Evolutionary conservation across 1,140 invertebrate species (phyloP).

Genomic region (Antheraea mylitta): DNA sequence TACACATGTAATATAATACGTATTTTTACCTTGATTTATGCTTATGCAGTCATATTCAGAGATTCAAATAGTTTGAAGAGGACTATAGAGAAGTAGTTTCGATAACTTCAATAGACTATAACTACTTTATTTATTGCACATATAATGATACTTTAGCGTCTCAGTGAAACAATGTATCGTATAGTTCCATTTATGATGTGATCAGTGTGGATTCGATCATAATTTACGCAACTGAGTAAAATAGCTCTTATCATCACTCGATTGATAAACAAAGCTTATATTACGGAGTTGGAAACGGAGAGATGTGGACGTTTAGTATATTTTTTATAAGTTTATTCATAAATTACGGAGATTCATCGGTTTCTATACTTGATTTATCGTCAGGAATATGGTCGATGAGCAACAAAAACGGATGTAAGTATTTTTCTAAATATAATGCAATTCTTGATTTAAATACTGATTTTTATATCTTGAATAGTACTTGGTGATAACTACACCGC

Average conservation of each 20-base stretch:
- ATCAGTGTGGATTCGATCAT: not conserved
- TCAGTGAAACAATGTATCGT: not conserved
- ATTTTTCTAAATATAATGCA: not conserved
- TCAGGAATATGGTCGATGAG: constrained; percentile 54
- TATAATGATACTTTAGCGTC: not conserved
- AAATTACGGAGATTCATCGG: not conserved
- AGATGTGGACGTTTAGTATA: constrained; percentile 11
- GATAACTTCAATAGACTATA: too few relatives aligned
- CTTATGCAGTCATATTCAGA: too few relatives aligned
- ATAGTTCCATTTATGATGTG: not conserved
- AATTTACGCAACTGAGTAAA: not conserved
- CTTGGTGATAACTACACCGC: too few relatives aligned
- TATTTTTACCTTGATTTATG: too few relatives aligned
- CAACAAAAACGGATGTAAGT: constrained; percentile 70
- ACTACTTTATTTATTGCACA: not conserved
- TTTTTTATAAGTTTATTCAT: not conserved
- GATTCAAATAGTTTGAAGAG: too few relatives aligned
- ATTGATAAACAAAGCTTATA: not conserved
- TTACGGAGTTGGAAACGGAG: not conserved
- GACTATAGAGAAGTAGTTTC: too few relatives aligned
- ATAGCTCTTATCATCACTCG: not conserved
- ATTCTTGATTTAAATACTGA: not conserved
- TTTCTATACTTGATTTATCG: not conserved
- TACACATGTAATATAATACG: too few relatives aligned
- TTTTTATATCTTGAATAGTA: too few relatives aligned